Evolutionary conservation across 2,113 vertebrate species (phyloP), one percentile per base, ranked within the genome.

Genomic region (Gymnogyps californianus): DNA sequence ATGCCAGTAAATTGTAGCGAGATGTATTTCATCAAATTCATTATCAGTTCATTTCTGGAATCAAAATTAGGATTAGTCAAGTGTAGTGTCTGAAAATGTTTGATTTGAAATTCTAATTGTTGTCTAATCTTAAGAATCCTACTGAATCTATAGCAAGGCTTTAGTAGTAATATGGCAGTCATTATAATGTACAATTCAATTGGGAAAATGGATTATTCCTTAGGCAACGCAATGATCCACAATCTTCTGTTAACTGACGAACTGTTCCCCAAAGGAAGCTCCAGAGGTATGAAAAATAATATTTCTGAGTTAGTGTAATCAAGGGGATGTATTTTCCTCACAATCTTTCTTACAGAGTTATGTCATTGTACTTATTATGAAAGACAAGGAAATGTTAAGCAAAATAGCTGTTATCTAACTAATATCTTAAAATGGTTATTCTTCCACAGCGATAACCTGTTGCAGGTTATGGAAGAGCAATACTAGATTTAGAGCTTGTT

Each of bases 51-150:
- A 64, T 90, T 94, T 90, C 84, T 89, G 62, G 15, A 13, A 79
- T 89, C 6, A 44, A 85, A 95, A 95, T 96, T 82, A 82, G 71
- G 49, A 65, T 88, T 76, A 61, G 44, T 92, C 14, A 94, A 59
- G 69, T 70, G 44, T 42, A 49, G n/a, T 42, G 8, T 89, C 72
- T 92, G 52, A 82, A 84, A 88, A 92, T 31, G 72, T 78, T 94
- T 94, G 49, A 84, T 92, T 76, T 96, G 7, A 92, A 79, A 81
- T 96, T 61, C 36, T 94, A 91, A 87, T 96, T 87, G 17, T 89
- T 77, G 4, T 40, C 20, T 86, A 89, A 88, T 97, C 57, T 91
- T 89, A 93, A 92, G 81, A 82, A 87, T 34, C 36, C n/a, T 90
- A 94, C 20, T 86, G 51, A 97, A 91, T 75, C 16, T 72, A 49